Evolutionary conservation across 1,140 invertebrate genomes (phyloP).

Genomic region (Conus betulinus): DNA sequence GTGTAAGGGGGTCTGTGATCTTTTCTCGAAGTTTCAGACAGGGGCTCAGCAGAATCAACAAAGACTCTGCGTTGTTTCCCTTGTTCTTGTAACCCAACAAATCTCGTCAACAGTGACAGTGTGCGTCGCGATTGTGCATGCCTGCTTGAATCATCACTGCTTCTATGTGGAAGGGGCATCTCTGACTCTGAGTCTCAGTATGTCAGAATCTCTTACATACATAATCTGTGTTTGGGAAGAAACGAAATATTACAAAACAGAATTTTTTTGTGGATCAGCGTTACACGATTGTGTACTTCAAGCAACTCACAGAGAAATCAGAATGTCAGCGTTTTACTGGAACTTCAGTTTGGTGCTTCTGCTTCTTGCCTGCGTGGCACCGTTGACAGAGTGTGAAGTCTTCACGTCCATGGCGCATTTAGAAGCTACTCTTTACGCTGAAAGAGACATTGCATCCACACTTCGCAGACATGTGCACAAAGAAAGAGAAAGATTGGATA

Average conservation of each 20-base stretch:
- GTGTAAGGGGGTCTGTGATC: no score
- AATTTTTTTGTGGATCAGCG: not conserved
- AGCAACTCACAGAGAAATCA: not conserved
- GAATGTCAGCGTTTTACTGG: constrained; percentile 12
- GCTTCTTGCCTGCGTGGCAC: constrained; percentile 59
- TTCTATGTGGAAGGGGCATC: not conserved
- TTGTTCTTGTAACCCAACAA: not conserved
- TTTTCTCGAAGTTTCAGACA: no score
- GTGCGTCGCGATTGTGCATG: not conserved
- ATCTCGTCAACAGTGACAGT: not conserved
- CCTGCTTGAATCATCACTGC: not conserved
- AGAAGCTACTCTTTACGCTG: constrained; percentile 91
- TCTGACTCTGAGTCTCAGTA: no score
- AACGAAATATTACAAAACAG: not conserved
- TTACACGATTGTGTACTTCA: no score
- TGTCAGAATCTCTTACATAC: not conserved
- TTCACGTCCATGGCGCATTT: constrained; percentile 95
- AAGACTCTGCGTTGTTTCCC: not conserved
- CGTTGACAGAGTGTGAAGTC: constrained; percentile 79
- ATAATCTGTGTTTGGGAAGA: not conserved
- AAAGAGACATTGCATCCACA: constrained; percentile 88
- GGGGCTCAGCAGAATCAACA: no score
- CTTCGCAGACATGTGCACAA: constrained; percentile 88
- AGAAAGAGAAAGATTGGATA: constrained; percentile 87
- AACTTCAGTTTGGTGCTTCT: not conserved